Percentiles rank a stretch among this genome's conserved stretches.
Evolutionary conservation across 2,888 invertebrate genomes (phyloP).

Genomic region (Synergus umbraculus): DNA sequence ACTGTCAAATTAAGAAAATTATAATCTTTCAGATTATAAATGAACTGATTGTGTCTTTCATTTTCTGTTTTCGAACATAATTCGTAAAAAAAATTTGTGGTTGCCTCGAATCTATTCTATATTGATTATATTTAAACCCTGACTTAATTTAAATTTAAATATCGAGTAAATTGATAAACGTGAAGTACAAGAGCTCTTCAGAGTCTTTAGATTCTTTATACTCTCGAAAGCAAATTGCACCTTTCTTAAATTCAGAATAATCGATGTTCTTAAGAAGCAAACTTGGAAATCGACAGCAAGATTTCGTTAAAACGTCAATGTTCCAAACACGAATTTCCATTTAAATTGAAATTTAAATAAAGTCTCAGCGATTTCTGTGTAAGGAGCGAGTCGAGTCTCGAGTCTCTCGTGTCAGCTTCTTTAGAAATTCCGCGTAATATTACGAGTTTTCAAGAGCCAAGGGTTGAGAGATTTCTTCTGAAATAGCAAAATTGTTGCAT

Average conservation of each 20-base stretch:
- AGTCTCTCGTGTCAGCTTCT: slow-evolving; percentile 35
- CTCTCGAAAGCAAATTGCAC: slow-evolving; percentile 21
- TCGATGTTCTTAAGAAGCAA: slow-evolving; percentile 28
- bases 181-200: not conserved
- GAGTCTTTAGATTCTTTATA: not conserved
- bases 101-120: not conserved
- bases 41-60: too few species aligned
- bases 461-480: slow-evolving; percentile 6
- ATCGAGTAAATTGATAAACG: slow-evolving; percentile 3
- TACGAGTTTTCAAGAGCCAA: slow-evolving; percentile 22
- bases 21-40: not conserved
- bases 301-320: slow-evolving; percentile 38
- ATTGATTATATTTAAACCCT: not conserved
- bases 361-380: slow-evolving; percentile 16
- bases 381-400: slow-evolving; percentile 18
- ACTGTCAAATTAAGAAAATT: not conserved
- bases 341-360: slow-evolving; percentile 40
- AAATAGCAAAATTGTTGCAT: slow-evolving; percentile 33
- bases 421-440: slow-evolving; percentile 35
- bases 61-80: not conserved
- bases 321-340: slow-evolving; percentile 32
- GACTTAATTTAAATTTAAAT: slow-evolving; percentile 11
- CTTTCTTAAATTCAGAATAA: slow-evolving; percentile 24
- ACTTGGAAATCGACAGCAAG: slow-evolving; percentile 28
- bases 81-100: not conserved